Conservation (phyloP, 2,888 invertebrate genomes). For the Synanthedon andrenaeformis region DNA sequence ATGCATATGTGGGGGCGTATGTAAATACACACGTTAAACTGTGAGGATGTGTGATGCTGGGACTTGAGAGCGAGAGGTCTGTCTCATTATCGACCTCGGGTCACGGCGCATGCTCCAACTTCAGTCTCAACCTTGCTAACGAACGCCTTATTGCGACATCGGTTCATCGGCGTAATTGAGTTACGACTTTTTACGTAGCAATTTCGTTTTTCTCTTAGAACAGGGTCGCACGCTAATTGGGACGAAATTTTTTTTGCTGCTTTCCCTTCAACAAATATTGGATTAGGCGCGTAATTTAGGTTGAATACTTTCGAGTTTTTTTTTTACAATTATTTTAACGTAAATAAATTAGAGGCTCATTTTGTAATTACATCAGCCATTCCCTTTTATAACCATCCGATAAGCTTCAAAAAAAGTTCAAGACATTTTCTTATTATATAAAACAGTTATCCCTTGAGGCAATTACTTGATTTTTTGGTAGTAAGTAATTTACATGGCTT, state of each 20-base stretch:
- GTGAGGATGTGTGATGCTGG: conserved; percentile 65
- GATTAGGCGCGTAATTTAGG: conserved; percentile 58
- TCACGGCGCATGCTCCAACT: conserved; percentile 69
- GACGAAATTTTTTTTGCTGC: conserved; percentile 45
- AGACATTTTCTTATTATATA: too few species aligned
- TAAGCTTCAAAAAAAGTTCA: too few species aligned
- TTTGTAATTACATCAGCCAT: too few species aligned
- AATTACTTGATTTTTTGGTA: too few species aligned
- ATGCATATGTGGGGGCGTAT: conserved; percentile 66
- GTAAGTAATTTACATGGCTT: too few species aligned
- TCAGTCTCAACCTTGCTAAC: conserved; percentile 50
- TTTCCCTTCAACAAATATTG: conserved; percentile 56
- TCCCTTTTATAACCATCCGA: too few species aligned
- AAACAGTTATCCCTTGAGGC: too few species aligned
- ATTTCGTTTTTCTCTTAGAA: conserved; percentile 67
- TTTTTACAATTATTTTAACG: too few species aligned
- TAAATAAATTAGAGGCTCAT: too few species aligned
- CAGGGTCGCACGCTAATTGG: conserved; percentile 63
- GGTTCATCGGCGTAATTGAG: conserved; percentile 68
- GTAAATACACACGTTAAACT: conserved; percentile 67
- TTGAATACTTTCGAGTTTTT: conserved; percentile 20
- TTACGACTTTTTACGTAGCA: conserved; percentile 70
- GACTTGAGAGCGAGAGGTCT: conserved; percentile 60
- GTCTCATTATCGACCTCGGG: conserved; percentile 71
- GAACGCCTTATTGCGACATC: conserved; percentile 67